phyloP scores from a whole-genome alignment of 1,140 invertebrate genomes.

The Potamilus streckersoni region DNA sequence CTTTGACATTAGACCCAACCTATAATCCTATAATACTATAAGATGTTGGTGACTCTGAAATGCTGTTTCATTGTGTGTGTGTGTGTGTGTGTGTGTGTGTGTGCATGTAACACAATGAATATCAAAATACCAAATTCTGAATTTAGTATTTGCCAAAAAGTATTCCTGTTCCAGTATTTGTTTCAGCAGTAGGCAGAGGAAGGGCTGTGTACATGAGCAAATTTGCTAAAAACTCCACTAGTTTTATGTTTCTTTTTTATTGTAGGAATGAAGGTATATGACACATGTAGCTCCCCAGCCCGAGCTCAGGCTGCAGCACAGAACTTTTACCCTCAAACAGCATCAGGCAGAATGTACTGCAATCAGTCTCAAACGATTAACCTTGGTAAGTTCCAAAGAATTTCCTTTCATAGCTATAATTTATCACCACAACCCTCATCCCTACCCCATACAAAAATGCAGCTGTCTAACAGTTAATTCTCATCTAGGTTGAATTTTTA shows the following conservation, averaged over 20 bases:
- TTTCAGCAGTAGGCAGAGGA: too few relatives aligned
- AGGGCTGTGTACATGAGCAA: conserved; percentile 3
- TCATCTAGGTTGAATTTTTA: neutral
- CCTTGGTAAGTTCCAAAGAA: conserved; percentile 28
- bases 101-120: too few relatives aligned
- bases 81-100: too few relatives aligned
- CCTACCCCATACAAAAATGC: neutral
- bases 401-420: neutral
- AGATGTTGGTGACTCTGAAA: too few relatives aligned
- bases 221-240: conserved; percentile 1
- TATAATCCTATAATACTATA: too few relatives aligned
- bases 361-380: conserved; percentile 15
- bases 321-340: conserved; percentile 36
- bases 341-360: conserved; percentile 30
- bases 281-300: conserved; percentile 27
- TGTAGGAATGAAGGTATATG: conserved; percentile 42
- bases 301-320: conserved; percentile 18
- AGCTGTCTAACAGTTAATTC: neutral
- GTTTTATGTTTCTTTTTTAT: conserved; percentile 7
- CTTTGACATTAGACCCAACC: too few relatives aligned
- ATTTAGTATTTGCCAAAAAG: too few relatives aligned
- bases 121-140: too few relatives aligned
- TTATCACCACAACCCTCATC: neutral
- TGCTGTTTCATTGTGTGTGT: too few relatives aligned
- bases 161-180: too few relatives aligned